These are phyloP conservation scores for Melanotus villosus DNA, from an alignment of 2,888 invertebrate genomes.

Conservation along the genomic window DNA sequence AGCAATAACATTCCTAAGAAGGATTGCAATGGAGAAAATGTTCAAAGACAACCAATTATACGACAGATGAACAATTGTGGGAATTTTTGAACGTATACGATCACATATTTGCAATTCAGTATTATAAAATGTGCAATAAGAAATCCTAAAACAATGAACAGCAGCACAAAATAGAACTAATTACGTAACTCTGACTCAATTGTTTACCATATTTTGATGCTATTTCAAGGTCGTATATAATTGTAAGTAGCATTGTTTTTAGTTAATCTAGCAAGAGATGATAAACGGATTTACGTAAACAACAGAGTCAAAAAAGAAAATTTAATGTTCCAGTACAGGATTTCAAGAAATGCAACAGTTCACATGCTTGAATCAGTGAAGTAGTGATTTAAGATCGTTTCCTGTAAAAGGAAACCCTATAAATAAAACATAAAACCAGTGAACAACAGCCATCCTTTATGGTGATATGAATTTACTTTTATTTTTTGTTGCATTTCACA, in stretches of 20 bases:
- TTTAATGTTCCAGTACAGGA: no score
- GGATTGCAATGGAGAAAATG: neutral
- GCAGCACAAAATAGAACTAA: conserved; percentile 5
- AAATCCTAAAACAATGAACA: conserved; percentile 11
- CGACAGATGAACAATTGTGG: neutral
- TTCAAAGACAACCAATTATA: neutral
- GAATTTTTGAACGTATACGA: conserved; percentile 1
- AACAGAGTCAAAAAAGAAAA: no score
- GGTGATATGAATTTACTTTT: no score
- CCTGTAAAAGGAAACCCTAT: no score
- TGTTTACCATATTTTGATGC: conserved; percentile 1
- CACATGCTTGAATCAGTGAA: no score
- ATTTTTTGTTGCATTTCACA: no score
- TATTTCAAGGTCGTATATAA: conserved; percentile 6
- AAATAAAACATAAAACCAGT: no score
- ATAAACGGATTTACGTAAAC: neutral
- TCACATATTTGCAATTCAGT: conserved; percentile 2
- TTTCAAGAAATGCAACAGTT: no score
- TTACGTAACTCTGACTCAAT: conserved; percentile 1
- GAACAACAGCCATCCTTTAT: no score
- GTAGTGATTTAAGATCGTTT: no score
- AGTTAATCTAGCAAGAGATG: neutral
- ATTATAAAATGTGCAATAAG: conserved; percentile 3
- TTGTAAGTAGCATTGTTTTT: neutral
- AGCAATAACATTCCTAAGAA: neutral